Evolutionary conservation across 2,113 vertebrate genomes (phyloP), one percentile per base, ranked within the genome.

Genomic region (Zosterops lateralis): DNA sequence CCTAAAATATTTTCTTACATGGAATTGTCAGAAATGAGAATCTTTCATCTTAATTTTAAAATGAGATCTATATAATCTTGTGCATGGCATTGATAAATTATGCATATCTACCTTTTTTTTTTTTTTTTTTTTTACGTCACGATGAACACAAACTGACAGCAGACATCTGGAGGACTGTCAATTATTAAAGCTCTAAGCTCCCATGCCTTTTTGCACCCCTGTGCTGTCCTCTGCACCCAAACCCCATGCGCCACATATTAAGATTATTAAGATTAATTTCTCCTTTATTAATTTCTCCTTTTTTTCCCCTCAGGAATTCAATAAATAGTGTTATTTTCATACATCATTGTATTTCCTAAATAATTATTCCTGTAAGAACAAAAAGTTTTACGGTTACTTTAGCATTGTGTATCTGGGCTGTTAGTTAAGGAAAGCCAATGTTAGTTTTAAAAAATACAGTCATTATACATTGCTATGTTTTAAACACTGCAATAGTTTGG

Each of bases 151-250:
- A 94, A 62, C 70, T 87, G 94, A 81, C 87, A 89, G 32, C 85
- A 67, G 56, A 89, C 74, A 90, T 85, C 65, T 81, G 85, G 94
- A 93, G 90, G 84, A 68, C 26, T 92, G 76, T 75, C 78, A 93
- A 53, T 89, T 95, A 44, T 51, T 29, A 32, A 14, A n/a, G 81
- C 66, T 85, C 81, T 70, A 61, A 82, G 94, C 78, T 86, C 13
- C 3, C 44, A 31, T 42, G 58, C 28, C 54, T 92, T 74, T 84
- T 68, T 75, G 62, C 6, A 53, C 78, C 53, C 86, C 78, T 34
- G 20, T 68, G 25, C 78, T 75, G 47, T 34, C 78, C 78, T 82
- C 47, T 82, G 78, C 38, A 82, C 47, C 40, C n/a, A 75, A 68
- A 82, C 14, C 38, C 29, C 40, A 38, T 2, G 14, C 13, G 24